A percentile compares a stretch with the other conserved stretches of the same genome.
Conservation (phyloP, 2,888 invertebrate genomes). For the Coenonympha arcania region DNA sequence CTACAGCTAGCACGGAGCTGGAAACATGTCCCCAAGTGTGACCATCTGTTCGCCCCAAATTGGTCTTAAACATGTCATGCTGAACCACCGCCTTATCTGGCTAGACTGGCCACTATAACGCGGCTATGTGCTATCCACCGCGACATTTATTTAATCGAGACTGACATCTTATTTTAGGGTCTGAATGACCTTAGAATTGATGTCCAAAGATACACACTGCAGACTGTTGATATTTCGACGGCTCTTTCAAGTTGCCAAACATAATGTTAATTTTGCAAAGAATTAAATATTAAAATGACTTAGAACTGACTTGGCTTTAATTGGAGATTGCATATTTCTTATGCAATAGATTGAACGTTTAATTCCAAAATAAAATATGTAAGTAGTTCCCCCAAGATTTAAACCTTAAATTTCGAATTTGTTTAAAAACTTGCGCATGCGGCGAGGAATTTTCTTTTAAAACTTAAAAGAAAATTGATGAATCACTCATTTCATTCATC, state of each 20-base stretch:
- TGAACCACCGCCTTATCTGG: not conserved
- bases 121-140: constrained; percentile 3
- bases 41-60: constrained; percentile 5
- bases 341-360: no score
- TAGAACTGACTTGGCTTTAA: no score
- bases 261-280: no score
- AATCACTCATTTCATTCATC: no score
- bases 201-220: not conserved
- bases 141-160: constrained; percentile 5
- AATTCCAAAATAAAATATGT: no score
- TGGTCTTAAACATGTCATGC: not conserved
- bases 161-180: constrained; percentile 11
- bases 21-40: not conserved
- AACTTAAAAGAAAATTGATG: no score
- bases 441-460: no score
- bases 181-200: not conserved
- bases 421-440: no score
- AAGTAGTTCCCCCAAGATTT: no score
- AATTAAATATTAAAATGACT: no score
- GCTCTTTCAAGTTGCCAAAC: not conserved
- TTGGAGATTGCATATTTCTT: no score
- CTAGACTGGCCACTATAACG: not conserved
- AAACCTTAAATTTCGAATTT: no score
- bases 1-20: not conserved
- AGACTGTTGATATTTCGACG: not conserved